Conservation (phyloP, 2,797 vertebrate species). For the Carcharodon carcharias region DNA sequence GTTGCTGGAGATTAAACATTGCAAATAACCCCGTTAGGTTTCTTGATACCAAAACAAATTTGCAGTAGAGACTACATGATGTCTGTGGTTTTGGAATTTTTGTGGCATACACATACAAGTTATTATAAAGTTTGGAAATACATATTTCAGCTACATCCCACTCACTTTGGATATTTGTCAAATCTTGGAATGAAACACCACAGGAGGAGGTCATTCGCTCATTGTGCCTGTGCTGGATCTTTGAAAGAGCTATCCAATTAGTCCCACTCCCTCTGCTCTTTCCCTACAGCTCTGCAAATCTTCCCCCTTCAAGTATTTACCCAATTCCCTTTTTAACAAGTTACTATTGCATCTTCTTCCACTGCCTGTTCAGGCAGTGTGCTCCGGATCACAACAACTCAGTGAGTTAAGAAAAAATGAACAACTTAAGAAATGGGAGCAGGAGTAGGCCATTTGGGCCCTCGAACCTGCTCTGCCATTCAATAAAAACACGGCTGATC, state of each 20-base stretch:
- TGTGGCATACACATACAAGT: too few relatives aligned
- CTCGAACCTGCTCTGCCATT: too few relatives aligned
- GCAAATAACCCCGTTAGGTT: not conserved
- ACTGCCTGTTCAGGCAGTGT: too few relatives aligned
- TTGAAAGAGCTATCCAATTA: too few relatives aligned
- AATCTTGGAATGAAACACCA: not conserved
- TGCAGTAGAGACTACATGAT: not conserved
- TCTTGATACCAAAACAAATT: not conserved
- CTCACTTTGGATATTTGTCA: not conserved
- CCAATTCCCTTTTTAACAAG: not conserved
- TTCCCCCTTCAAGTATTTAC: not conserved
- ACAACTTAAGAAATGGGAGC: too few relatives aligned
- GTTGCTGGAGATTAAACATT: not conserved
- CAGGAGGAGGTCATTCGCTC: not conserved
- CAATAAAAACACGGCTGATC: too few relatives aligned
- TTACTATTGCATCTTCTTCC: too few relatives aligned
- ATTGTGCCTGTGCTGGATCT: not conserved
- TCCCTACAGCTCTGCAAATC: not conserved
- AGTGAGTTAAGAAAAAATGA: too few relatives aligned
- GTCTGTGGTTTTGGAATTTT: not conserved
- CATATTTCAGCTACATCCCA: not conserved
- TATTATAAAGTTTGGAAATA: too few relatives aligned
- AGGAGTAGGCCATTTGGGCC: too few relatives aligned
- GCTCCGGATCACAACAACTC: too few relatives aligned
- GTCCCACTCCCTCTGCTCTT: not conserved